phyloP scores from a whole-genome alignment of 2,113 vertebrate genomes.

The Tyrannus savana region DNA sequence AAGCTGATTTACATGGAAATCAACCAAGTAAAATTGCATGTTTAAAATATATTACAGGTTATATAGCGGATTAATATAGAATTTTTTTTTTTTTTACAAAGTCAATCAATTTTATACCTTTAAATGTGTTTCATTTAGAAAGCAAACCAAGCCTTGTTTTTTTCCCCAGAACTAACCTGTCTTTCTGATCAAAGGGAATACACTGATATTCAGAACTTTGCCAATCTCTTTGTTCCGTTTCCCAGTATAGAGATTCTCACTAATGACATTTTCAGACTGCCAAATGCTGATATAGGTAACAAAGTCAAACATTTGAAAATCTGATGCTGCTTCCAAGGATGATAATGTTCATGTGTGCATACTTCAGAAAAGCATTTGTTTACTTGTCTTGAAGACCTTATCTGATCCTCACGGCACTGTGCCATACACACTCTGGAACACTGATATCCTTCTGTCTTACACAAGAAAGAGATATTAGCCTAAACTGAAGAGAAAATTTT shows the following conservation, averaged over 20 bases:
- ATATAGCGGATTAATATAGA: not conserved
- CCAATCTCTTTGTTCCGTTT: not conserved
- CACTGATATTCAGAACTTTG: not conserved
- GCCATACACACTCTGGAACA: not conserved
- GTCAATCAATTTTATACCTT: not conserved
- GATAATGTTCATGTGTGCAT: not conserved
- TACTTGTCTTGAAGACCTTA: not conserved
- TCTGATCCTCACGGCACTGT: not conserved
- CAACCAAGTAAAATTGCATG: slow-evolving; percentile 5
- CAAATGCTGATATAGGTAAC: slow-evolving; percentile 20
- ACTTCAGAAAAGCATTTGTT: not conserved
- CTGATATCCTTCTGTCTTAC: not conserved
- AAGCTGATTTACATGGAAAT: slow-evolving; percentile 11
- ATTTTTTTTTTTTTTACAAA: not conserved
- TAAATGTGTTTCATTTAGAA: not conserved
- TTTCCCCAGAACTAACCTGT: not conserved
- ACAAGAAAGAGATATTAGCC: not conserved
- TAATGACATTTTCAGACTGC: not conserved
- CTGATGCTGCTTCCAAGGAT: slow-evolving; percentile 10
- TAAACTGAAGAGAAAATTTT: not conserved
- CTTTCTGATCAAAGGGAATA: slow-evolving; percentile 42
- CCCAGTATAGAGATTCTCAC: not conserved
- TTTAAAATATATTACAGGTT: not conserved
- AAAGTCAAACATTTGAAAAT: slow-evolving; percentile 41
- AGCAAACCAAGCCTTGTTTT: not conserved